Conservation (phyloP, 2,797 vertebrate species). For the Iguana delicatissima region DNA sequence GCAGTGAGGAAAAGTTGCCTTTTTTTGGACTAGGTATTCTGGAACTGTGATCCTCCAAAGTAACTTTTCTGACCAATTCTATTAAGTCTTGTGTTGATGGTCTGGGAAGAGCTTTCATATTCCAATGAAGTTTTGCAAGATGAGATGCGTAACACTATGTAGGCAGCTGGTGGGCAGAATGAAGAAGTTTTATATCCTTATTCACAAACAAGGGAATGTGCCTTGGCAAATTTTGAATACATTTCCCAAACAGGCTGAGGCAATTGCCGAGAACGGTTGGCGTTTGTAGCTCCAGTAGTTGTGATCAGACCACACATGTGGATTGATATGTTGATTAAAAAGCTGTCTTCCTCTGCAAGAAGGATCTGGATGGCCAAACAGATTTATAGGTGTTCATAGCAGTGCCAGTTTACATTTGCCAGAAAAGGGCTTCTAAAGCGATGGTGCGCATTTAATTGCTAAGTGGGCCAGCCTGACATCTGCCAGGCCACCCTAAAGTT, state of each 20-base stretch:
- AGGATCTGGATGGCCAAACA: not conserved
- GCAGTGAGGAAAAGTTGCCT: too few relatives aligned
- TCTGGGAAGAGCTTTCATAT: not conserved
- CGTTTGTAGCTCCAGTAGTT: accelerated
- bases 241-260: not conserved
- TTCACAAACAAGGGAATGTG: not conserved
- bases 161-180: not conserved
- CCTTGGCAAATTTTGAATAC: not conserved
- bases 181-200: constrained; percentile 25
- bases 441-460: not conserved
- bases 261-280: not conserved
- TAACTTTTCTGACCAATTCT: too few relatives aligned
- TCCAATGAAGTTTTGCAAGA: not conserved
- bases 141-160: constrained; percentile 6
- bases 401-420: not conserved
- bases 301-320: not conserved
- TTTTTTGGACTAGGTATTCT: not conserved
- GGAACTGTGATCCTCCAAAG: not conserved
- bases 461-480: not conserved
- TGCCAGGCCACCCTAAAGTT: not conserved
- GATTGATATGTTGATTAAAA: constrained; percentile 12
- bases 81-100: too few relatives aligned
- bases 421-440: not conserved
- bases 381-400: not conserved
- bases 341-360: not conserved